These are phyloP conservation scores for Grus americana DNA, from an alignment of 2,113 vertebrate genomes.

Conservation along the genomic window DNA sequence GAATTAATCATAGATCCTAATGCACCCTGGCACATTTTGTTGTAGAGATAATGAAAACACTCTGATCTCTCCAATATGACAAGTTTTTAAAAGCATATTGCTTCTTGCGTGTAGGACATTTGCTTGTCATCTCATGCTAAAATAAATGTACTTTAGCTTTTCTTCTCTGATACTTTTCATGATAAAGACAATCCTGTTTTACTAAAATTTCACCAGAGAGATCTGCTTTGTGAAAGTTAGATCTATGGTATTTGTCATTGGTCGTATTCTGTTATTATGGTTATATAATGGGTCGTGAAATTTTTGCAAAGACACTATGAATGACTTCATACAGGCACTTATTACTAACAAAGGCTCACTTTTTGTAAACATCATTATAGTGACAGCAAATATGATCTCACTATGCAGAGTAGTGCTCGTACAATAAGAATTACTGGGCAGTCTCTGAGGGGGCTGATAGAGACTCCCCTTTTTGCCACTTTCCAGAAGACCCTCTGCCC, in stretches of 20 bases:
- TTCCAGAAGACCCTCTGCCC: neutral
- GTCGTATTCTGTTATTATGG: neutral
- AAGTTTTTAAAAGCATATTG: neutral
- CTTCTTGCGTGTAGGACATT: neutral
- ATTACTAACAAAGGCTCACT: neutral
- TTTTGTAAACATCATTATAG: neutral
- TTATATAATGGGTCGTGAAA: neutral
- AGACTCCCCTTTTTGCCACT: neutral
- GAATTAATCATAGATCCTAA: conserved; percentile 20
- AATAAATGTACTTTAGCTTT: conserved; percentile 14
- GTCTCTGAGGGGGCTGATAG: neutral
- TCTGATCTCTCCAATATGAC: neutral
- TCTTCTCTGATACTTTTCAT: neutral
- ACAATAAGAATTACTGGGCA: neutral
- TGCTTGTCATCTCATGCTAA: neutral
- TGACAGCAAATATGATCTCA: neutral
- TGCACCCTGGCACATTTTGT: neutral
- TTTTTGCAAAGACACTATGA: neutral
- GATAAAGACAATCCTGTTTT: neutral
- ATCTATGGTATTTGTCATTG: neutral
- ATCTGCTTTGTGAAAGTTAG: neutral
- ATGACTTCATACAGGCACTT: neutral
- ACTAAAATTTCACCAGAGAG: neutral
- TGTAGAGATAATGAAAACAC: conserved; percentile 15
- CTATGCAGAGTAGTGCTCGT: neutral